These are phyloP conservation scores for Willowsia nigromaculata DNA, from an alignment of 2,888 invertebrate genomes.

Conservation along the genomic window DNA sequence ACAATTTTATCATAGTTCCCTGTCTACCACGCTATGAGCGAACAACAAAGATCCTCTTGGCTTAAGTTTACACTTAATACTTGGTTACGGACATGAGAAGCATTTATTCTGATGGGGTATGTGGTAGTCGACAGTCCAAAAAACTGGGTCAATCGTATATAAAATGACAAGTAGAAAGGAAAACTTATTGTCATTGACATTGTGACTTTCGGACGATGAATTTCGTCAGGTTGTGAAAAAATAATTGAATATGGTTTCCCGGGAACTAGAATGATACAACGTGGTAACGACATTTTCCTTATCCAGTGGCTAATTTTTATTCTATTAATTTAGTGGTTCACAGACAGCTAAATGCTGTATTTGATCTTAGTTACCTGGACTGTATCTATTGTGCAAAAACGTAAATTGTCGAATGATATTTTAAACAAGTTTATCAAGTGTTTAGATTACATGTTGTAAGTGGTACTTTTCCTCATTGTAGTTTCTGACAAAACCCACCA, in stretches of 20 bases:
- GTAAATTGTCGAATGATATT: too few species aligned
- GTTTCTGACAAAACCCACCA: too few species aligned
- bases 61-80: background rate
- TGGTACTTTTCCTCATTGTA: too few species aligned
- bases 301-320: background rate
- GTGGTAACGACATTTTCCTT: too few species aligned
- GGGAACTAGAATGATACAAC: background rate
- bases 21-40: background rate
- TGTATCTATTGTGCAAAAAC: too few species aligned
- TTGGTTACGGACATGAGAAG: background rate
- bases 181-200: constrained; percentile 73
- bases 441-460: too few species aligned
- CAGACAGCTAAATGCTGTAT: too few species aligned
- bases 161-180: constrained; percentile 74
- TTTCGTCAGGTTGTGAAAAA: background rate
- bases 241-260: background rate
- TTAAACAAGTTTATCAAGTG: too few species aligned
- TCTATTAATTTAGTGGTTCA: too few species aligned
- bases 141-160: constrained; percentile 76
- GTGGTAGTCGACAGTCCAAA: constrained; percentile 12
- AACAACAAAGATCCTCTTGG: constrained; percentile 2
- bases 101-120: constrained; percentile 11
- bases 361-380: too few species aligned
- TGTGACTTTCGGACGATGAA: constrained; percentile 58
- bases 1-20: background rate